Percentiles rank a stretch among this genome's conserved stretches.
These are phyloP conservation scores for Lasioglossum pauxillum DNA, from an alignment of 2,888 invertebrate species.

Conservation along the genomic window DNA sequence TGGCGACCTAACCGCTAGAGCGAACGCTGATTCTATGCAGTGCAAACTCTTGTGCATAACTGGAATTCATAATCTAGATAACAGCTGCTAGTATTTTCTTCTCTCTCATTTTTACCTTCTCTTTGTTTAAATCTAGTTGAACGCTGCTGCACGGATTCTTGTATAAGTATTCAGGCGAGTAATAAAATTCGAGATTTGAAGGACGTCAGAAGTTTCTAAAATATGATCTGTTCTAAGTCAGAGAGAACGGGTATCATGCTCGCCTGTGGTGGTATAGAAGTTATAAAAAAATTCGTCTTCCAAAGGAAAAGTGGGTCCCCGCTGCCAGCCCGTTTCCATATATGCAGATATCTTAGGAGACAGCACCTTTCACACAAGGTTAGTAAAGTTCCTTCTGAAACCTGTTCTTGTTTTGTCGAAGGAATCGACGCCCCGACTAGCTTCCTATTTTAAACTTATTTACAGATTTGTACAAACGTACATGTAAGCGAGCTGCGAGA, in stretches of 20 bases:
- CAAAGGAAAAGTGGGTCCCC: slow-evolving; percentile 28
- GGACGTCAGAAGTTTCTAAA: background rate
- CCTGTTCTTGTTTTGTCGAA: slow-evolving; percentile 72
- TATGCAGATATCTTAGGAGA: slow-evolving; percentile 36
- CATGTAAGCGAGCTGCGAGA: slow-evolving; percentile 8
- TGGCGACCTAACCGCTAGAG: too few relatives aligned
- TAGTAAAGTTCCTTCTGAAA: slow-evolving; percentile 63
- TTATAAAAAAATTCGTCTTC: slow-evolving; percentile 1
- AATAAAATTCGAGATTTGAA: background rate
- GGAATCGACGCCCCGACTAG: slow-evolving; percentile 57
- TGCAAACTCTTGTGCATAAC: background rate
- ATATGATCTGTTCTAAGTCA: background rate
- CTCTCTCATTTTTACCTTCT: background rate
- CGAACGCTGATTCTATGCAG: too few relatives aligned
- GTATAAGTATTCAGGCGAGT: background rate
- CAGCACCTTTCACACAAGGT: slow-evolving; percentile 51
- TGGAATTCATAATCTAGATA: background rate
- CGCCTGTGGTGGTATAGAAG: background rate
- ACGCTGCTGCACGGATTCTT: background rate
- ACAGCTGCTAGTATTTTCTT: background rate
- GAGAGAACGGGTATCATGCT: background rate
- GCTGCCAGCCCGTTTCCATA: slow-evolving; percentile 4
- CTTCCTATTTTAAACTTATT: slow-evolving; percentile 69
- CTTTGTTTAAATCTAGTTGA: background rate
- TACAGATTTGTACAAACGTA: slow-evolving; percentile 67